Conservation (phyloP, 2,888 invertebrate species). For the Argyresthia goedartella region DNA sequence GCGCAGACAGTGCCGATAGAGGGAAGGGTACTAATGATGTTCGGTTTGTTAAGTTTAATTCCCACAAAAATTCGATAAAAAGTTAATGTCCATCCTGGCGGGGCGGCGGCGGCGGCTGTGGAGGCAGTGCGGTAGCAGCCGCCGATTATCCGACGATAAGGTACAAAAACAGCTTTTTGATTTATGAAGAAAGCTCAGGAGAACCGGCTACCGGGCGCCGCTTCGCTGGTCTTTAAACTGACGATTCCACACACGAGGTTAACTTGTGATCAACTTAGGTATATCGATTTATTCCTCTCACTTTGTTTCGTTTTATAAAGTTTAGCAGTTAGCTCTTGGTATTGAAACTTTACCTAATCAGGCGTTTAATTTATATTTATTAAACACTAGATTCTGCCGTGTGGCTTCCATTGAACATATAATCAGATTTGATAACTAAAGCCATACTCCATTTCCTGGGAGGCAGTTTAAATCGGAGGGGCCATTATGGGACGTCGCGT, state of each 20-base stretch:
- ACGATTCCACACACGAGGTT: slow-evolving; percentile 18
- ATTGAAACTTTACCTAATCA: no score
- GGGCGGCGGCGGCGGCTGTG: slow-evolving; percentile 15
- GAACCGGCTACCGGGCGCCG: slow-evolving; percentile 62
- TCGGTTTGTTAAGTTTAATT: slow-evolving; percentile 43
- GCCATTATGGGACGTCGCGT: no score
- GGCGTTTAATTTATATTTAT: no score
- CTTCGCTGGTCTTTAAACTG: slow-evolving; percentile 31
- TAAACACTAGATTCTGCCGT: no score
- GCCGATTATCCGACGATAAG: slow-evolving; percentile 64
- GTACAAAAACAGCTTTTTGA: slow-evolving; percentile 66
- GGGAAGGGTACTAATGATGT: slow-evolving; percentile 25
- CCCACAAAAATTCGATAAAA: slow-evolving; percentile 45
- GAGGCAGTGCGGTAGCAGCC: slow-evolving; percentile 50
- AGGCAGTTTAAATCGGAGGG: no score
- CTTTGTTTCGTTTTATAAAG: no score
- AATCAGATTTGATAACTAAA: no score
- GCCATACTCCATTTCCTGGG: no score
- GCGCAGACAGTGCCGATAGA: slow-evolving; percentile 27
- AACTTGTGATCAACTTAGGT: slow-evolving; percentile 1
- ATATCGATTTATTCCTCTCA: not conserved
- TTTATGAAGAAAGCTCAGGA: slow-evolving; percentile 60
- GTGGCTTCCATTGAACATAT: no score
- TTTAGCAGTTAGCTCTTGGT: no score
- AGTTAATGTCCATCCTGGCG: slow-evolving; percentile 41